A percentile compares a stretch with the other conserved stretches of the same genome.
Evolutionary conservation across 1,140 invertebrate species (phyloP).

Genomic region (Ceratosolen solmsi): DNA sequence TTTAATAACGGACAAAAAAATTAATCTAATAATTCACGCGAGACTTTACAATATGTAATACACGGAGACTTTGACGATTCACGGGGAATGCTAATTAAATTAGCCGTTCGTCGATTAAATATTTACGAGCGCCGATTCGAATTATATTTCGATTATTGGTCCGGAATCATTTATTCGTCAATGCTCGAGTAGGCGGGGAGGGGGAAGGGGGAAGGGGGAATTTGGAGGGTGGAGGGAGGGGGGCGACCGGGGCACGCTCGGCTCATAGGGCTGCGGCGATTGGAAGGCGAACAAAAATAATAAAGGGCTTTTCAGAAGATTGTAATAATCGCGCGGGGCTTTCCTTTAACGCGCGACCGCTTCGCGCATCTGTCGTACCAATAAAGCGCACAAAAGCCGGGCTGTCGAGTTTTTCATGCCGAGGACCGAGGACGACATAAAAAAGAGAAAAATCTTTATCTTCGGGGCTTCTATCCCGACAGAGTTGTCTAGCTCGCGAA

Average conservation of each 20-base stretch:
- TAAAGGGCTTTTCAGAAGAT: too few relatives aligned
- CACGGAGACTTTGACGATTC: background rate
- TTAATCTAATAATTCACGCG: background rate
- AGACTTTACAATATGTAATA: background rate
- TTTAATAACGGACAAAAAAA: background rate
- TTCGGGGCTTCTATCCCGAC: background rate
- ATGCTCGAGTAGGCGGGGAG: background rate
- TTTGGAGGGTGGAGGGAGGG: too few relatives aligned
- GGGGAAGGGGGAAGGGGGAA: too few relatives aligned
- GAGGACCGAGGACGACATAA: background rate
- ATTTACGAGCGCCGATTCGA: background rate
- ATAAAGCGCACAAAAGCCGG: background rate
- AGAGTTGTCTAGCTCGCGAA: constrained; percentile 17
- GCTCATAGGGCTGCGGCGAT: too few relatives aligned
- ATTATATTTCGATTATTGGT: background rate
- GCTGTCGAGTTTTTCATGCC: background rate
- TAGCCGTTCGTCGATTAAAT: background rate
- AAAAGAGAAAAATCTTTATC: constrained; percentile 19
- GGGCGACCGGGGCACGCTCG: too few relatives aligned
- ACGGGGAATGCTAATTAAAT: background rate
- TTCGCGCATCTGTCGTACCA: background rate
- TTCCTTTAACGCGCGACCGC: background rate
- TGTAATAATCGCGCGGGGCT: background rate
- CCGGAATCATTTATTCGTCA: background rate
- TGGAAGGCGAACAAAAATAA: too few relatives aligned